phyloP scores from a whole-genome alignment of 1,140 invertebrate genomes.

The Camponotus pennsylvanicus region DNA sequence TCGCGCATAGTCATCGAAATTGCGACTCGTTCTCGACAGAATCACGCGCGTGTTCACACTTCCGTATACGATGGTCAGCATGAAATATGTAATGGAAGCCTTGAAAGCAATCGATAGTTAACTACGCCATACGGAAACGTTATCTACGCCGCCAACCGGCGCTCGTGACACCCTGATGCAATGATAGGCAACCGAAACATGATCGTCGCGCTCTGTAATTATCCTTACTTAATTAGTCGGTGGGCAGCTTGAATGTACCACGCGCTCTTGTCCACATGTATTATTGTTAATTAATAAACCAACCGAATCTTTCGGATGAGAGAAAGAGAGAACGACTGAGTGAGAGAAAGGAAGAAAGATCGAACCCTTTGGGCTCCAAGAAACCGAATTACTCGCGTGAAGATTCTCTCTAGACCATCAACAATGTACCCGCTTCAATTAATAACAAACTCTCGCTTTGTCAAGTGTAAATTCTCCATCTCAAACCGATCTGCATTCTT shows the following conservation, averaged over 20 bases:
- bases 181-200: constrained; percentile 37
- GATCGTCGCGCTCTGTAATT: constrained; percentile 26
- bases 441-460: not conserved
- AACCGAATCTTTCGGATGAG: not conserved
- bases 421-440: constrained; percentile 7
- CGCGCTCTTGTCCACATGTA: no score
- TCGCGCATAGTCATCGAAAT: not conserved
- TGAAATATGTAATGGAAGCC: constrained; percentile 82
- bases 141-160: constrained; percentile 54
- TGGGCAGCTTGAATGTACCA: not conserved
- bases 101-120: constrained; percentile 81
- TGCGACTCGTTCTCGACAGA: not conserved
- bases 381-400: constrained; percentile 34
- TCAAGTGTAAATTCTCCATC: not conserved
- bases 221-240: not conserved
- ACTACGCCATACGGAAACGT: constrained; percentile 77
- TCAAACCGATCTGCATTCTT: not conserved
- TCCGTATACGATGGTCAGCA: constrained; percentile 59
- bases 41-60: constrained; percentile 31
- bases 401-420: constrained; percentile 3
- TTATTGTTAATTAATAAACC: constrained; percentile 21
- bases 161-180: not conserved
- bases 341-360: not conserved
- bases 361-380: constrained; percentile 3
- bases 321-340: no score